These are phyloP conservation scores for Erebia palarica DNA, from an alignment of 2,888 invertebrate genomes.

Conservation along the genomic window DNA sequence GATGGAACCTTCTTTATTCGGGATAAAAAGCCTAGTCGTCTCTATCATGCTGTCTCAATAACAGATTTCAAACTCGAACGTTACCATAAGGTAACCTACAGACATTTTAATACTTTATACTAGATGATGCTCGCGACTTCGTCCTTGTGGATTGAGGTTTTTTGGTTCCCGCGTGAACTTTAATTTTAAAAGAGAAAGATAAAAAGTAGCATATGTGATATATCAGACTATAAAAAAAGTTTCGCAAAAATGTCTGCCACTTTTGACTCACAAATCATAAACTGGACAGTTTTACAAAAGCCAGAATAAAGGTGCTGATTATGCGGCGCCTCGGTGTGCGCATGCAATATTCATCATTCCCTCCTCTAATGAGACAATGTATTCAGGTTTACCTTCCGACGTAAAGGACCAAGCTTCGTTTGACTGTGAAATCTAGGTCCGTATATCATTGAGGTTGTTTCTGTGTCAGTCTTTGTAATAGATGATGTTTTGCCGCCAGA, in stretches of 20 bases:
- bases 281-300: conserved; percentile 16
- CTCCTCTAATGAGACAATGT: conserved; percentile 62
- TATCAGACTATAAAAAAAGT: too few relatives aligned
- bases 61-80: too few relatives aligned
- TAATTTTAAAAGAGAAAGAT: too few relatives aligned
- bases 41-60: too few relatives aligned
- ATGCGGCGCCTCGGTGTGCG: conserved; percentile 50
- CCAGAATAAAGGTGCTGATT: conserved; percentile 39
- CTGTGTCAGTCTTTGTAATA: conserved; percentile 4
- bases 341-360: conserved; percentile 63
- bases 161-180: too few relatives aligned
- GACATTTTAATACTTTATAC: too few relatives aligned
- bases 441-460: conserved; percentile 24
- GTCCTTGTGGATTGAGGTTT: too few relatives aligned
- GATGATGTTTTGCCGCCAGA: not conserved
- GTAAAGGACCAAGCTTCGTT: conserved; percentile 38
- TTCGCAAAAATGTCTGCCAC: not conserved
- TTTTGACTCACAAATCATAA: conserved; percentile 11
- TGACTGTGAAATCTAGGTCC: conserved; percentile 33
- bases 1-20: too few relatives aligned
- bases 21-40: too few relatives aligned
- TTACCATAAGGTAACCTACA: too few relatives aligned
- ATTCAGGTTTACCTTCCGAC: conserved; percentile 52
- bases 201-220: too few relatives aligned
- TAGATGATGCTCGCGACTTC: too few relatives aligned